These are phyloP conservation scores for Chelidonichthys spinosus DNA, from an alignment of 2,797 vertebrate genomes.

Conservation along the genomic window DNA sequence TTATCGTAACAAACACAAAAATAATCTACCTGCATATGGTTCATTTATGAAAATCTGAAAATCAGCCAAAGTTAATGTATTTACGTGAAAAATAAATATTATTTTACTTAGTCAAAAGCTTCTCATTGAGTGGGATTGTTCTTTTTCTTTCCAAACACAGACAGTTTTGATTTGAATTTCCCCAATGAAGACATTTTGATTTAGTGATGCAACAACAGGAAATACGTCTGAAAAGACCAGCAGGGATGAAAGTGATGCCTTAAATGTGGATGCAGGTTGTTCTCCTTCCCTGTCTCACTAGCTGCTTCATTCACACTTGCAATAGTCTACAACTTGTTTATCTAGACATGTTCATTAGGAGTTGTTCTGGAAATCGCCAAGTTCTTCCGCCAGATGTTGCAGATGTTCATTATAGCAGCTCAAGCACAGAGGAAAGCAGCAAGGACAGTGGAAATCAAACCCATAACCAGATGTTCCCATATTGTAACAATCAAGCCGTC, in stretches of 20 bases:
- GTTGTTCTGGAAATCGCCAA: constrained; percentile 8
- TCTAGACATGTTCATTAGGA: neutral
- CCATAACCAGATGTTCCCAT: neutral
- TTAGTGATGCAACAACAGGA: constrained; percentile 21
- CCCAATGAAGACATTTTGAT: constrained; percentile 4
- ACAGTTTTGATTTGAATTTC: neutral
- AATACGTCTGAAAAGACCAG: constrained; percentile 23
- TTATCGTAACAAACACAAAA: neutral
- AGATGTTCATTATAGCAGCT: neutral
- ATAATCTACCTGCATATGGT: neutral
- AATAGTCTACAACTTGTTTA: neutral
- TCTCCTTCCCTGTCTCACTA: constrained; percentile 3
- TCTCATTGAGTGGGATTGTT: neutral
- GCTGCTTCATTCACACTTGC: neutral
- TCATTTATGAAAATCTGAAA: constrained; percentile 20
- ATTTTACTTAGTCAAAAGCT: neutral
- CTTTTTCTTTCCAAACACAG: constrained; percentile 11
- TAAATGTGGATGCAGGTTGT: constrained; percentile 3
- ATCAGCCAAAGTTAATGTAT: neutral
- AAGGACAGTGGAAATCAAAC: neutral
- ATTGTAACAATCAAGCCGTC: neutral
- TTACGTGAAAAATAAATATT: constrained; percentile 26
- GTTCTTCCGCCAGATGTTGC: constrained; percentile 16
- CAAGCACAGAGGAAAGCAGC: neutral
- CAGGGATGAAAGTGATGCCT: constrained; percentile 3